Conservation (phyloP, 1,140 invertebrate species). For the Vanessa atalanta region DNA sequence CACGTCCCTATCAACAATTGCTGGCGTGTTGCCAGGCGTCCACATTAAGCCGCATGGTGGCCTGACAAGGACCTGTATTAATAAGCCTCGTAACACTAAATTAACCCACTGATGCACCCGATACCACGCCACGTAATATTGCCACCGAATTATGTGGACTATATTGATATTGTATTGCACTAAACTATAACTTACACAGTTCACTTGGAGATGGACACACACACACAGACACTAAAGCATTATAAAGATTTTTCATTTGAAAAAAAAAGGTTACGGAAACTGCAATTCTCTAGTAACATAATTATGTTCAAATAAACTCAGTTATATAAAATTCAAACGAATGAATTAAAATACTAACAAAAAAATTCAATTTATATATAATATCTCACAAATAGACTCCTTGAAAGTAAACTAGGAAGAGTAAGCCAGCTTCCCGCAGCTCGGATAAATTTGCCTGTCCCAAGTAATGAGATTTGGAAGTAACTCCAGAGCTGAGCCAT, state of each 20-base stretch:
- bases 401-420: slow-evolving; percentile 20
- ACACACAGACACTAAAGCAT: not conserved
- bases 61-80: slow-evolving; percentile 41
- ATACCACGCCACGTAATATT: slow-evolving; percentile 24
- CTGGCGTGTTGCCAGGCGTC: slow-evolving; percentile 39
- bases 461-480: slow-evolving; percentile 36
- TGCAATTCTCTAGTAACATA: not conserved
- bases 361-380: slow-evolving; percentile 17
- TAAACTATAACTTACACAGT: not conserved
- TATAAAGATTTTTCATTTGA: not conserved
- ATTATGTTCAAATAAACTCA: not conserved
- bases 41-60: slow-evolving; percentile 36
- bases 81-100: slow-evolving; percentile 44
- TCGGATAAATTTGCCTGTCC: slow-evolving; percentile 36
- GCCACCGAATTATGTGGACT: slow-evolving; percentile 17
- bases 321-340: not conserved
- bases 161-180: slow-evolving; percentile 21
- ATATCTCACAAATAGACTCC: slow-evolving; percentile 11
- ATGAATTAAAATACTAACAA: slow-evolving; percentile 14
- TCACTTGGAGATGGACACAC: not conserved
- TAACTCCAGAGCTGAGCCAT: slow-evolving; percentile 35
- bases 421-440: slow-evolving; percentile 17
- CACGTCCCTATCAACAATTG: slow-evolving; percentile 9
- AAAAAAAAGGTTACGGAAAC: no score
- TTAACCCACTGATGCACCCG: slow-evolving; percentile 38